Evolutionary conservation across 2,797 vertebrate genomes (phyloP), one percentile per base, ranked within the genome.

Genomic region (Pangasius sanitwongsei): DNA sequence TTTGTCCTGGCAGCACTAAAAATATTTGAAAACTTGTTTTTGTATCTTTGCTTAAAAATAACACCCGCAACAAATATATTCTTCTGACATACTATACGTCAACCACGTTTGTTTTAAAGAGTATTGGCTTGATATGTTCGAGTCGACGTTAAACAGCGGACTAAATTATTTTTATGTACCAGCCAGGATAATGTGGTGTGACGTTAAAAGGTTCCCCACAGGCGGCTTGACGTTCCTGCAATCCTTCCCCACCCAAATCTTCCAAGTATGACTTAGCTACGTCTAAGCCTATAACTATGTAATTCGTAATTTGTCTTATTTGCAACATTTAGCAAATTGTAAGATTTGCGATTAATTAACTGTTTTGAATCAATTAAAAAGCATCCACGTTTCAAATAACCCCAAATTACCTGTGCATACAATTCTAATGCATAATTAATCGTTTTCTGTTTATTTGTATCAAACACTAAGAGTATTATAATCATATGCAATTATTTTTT

Each of bases 121-220:
- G 8, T 18, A 7, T 6, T 50, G 2, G 1, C 18, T 67, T 31
- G 61, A 48, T 69, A 48, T 34, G 67, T 61, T 37, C 18, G 50
- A 34, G 50, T 37, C 75, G n/a, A 89, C 82, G 70, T 87, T 55
- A 87, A 63, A 13, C 37, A 41, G 78, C 57, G 57, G 67, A 78
- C 72, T 16, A 0, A 41, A 67, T 80, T n/a, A 72, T 57, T 90
- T 87, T 92, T 93, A 92, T 95, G 31, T 88, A 93, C 41, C 95
- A 95, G 92, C 44, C 77, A 96, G 95, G 96, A 97, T 65, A 90
- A 83, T 78, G 37, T 74, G 0, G 96, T 95, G 96, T 94, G 41
- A 93, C 95, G 74, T 59, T 87, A 92, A 96, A 96, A 94, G 88
- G 80, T 28, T 93, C 92, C 96, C 95, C 91, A 90, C 70, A 87